phyloP scores from a whole-genome alignment of 2,888 invertebrate species.

The Anarsia innoxiella region DNA sequence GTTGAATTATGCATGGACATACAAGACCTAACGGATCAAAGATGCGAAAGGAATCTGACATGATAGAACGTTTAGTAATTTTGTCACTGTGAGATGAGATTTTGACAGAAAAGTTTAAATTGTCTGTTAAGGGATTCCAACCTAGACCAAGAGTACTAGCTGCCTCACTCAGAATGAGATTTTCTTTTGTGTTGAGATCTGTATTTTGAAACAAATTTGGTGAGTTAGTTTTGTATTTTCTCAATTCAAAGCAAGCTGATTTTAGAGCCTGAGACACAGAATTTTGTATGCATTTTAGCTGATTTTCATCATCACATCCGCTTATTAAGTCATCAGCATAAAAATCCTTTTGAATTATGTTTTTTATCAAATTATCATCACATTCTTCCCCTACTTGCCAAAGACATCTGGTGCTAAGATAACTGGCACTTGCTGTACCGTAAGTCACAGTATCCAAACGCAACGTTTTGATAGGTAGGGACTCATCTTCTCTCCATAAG shows the following conservation, averaged over 20 bases:
- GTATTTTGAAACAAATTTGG: slow-evolving; percentile 3
- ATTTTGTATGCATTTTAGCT: slow-evolving; percentile 10
- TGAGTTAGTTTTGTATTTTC: slow-evolving; percentile 20
- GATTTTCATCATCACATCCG: slow-evolving; percentile 13
- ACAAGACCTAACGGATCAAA: slow-evolving; percentile 20
- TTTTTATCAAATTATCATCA: background rate
- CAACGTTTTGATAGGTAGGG: slow-evolving; percentile 11
- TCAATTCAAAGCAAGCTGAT: slow-evolving; percentile 17
- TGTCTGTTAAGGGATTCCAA: slow-evolving; percentile 18
- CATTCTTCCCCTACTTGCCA: background rate
- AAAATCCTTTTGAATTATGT: no score
- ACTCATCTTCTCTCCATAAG: slow-evolving; percentile 27
- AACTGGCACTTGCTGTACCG: slow-evolving; percentile 11
- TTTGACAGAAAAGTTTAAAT: slow-evolving; percentile 6
- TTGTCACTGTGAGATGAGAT: background rate
- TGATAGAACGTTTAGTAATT: slow-evolving; percentile 3
- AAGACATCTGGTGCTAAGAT: background rate
- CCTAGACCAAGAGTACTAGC: slow-evolving; percentile 22
- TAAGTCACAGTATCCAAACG: slow-evolving; percentile 12
- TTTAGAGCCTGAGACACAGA: slow-evolving; percentile 11
- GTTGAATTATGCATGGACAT: slow-evolving; percentile 17
- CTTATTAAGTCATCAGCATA: slow-evolving; percentile 24
- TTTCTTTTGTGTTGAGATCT: slow-evolving; percentile 7
- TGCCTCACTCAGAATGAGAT: slow-evolving; percentile 20
- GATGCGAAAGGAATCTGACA: slow-evolving; percentile 11